These are phyloP conservation scores for Calypte anna DNA, from an alignment of 2,113 vertebrate genomes.

Conservation along the genomic window DNA sequence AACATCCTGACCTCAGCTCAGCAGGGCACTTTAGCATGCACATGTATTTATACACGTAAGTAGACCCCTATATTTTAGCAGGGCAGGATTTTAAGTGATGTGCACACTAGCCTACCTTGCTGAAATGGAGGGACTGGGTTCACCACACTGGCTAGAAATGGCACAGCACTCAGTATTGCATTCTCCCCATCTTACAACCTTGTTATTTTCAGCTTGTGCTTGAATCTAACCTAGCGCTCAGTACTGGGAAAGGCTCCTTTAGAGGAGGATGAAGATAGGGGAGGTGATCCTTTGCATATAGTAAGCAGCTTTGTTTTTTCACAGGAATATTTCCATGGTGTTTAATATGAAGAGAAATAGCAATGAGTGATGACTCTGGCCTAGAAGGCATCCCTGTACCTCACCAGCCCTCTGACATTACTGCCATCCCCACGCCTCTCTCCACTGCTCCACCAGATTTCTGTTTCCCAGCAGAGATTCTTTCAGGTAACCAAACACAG, in stretches of 20 bases:
- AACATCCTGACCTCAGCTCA: not conserved
- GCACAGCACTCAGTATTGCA: not conserved
- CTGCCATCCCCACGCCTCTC: not conserved
- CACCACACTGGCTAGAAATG: accelerated
- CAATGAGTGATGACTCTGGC: not conserved
- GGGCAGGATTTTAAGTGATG: not conserved
- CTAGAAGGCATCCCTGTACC: not conserved
- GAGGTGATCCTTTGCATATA: not conserved
- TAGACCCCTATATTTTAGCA: not conserved
- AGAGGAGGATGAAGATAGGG: not conserved
- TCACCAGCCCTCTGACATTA: not conserved
- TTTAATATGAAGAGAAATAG: not conserved
- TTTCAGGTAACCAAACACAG: not conserved
- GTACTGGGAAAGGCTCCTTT: not conserved
- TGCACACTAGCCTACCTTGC: not conserved
- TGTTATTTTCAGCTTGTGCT: not conserved
- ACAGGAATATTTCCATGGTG: not conserved
- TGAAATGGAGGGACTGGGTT: not conserved
- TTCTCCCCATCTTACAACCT: not conserved
- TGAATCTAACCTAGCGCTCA: not conserved
- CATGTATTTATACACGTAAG: not conserved
- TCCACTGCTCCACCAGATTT: not conserved
- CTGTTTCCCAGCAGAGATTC: not conserved
- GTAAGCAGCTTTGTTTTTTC: not conserved
- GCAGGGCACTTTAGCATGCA: not conserved